Evolutionary conservation across 2,888 invertebrate genomes (phyloP).

Genomic region (Chrysodeixis includens): DNA sequence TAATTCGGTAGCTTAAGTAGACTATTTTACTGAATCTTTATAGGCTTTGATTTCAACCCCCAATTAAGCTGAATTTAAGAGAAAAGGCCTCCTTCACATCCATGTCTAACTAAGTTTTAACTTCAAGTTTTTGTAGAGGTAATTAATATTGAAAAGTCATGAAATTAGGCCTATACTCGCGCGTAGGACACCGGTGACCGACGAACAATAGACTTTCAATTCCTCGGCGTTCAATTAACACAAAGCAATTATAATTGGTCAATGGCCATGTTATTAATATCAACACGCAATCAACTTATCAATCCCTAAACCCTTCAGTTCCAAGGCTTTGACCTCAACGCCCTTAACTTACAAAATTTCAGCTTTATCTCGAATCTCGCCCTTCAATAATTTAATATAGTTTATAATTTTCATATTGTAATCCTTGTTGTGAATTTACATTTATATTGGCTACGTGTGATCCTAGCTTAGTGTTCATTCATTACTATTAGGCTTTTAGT

Average conservation of each 20-base stretch:
- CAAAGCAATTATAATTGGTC: slow-evolving; percentile 2
- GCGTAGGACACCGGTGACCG: no score
- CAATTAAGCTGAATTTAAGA: no score
- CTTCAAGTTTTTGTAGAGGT: no score
- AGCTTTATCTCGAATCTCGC: slow-evolving; percentile 25
- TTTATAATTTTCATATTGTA: slow-evolving; percentile 38
- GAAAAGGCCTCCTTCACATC: no score
- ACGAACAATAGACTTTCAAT: no score
- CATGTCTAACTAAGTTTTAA: no score
- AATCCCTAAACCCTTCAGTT: background rate
- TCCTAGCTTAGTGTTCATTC: slow-evolving; percentile 19
- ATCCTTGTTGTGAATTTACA: slow-evolving; percentile 45
- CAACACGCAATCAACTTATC: slow-evolving; percentile 11
- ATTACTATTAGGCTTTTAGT: slow-evolving; percentile 10
- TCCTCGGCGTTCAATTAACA: background rate
- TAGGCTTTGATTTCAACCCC: no score
- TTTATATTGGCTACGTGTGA: slow-evolving; percentile 32
- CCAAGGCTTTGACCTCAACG: slow-evolving; percentile 6
- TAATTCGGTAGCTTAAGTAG: no score
- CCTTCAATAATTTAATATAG: slow-evolving; percentile 25
- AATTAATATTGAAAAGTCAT: no score
- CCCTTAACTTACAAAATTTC: slow-evolving; percentile 27
- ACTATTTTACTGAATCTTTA: no score
- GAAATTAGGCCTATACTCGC: no score
- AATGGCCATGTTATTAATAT: slow-evolving; percentile 26